phyloP scores from a whole-genome alignment of 2,113 vertebrate species.

The Lasiurus cinereus region DNA sequence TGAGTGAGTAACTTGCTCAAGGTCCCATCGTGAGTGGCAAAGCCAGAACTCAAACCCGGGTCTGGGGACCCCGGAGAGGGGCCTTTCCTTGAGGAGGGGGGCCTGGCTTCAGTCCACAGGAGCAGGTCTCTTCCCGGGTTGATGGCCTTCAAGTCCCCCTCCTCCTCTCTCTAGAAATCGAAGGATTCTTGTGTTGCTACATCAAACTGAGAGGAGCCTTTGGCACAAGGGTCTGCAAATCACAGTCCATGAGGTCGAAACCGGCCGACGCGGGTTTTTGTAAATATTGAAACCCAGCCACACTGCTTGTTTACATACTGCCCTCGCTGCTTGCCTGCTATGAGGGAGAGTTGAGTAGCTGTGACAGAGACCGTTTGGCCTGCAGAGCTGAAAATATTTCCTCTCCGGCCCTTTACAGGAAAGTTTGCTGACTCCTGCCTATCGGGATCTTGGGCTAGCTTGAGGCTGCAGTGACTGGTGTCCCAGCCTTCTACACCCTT shows the following conservation, averaged over 20 bases:
- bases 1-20: neutral
- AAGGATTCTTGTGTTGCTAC: neutral
- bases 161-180: neutral
- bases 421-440: neutral
- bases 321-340: neutral
- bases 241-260: fast-evolving
- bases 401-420: neutral
- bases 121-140: neutral
- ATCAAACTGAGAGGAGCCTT: neutral
- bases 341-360: neutral
- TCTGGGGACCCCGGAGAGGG: neutral
- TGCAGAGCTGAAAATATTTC: neutral
- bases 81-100: neutral
- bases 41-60: neutral
- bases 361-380: neutral
- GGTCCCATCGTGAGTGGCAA: neutral
- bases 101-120: neutral
- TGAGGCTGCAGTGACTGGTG: neutral
- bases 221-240: neutral
- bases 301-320: neutral
- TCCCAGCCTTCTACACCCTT: neutral
- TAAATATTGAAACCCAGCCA: neutral
- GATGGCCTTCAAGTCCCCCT: neutral
- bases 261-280: neutral
- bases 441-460: neutral